phyloP scores from a whole-genome alignment of 1,140 invertebrate genomes.

The Drosophila oshimai region DNA sequence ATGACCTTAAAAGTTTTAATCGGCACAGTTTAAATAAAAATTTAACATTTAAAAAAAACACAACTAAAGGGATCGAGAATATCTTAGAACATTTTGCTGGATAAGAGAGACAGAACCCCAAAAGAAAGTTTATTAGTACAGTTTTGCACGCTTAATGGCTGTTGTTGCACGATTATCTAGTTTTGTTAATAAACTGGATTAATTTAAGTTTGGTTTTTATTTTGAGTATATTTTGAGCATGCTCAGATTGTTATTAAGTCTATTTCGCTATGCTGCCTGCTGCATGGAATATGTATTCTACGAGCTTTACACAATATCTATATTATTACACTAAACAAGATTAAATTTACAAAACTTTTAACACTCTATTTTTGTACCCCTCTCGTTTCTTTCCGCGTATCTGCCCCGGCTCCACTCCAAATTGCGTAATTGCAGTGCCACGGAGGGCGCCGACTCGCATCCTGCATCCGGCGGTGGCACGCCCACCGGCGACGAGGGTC shows the following conservation, averaged over 20 bases:
- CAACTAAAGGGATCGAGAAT: not conserved
- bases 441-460: constrained; percentile 92
- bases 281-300: constrained; percentile 26
- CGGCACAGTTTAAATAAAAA: too few relatives aligned
- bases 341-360: not conserved
- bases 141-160: not conserved
- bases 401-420: too few relatives aligned
- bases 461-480: constrained; percentile 89
- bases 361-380: not conserved
- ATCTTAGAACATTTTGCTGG: not conserved
- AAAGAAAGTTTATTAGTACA: not conserved
- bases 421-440: constrained; percentile 86
- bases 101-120: constrained; percentile 32
- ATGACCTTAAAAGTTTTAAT: too few relatives aligned
- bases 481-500: constrained; percentile 90
- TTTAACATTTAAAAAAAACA: not conserved
- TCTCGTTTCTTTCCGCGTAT: constrained; percentile 8
- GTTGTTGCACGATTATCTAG: not conserved
- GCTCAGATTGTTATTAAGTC: not conserved
- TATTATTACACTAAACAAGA: not conserved
- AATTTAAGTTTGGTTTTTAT: not conserved
- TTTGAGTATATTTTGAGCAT: not conserved
- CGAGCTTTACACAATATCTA: not conserved
- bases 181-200: not conserved
- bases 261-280: constrained; percentile 11